Percentiles rank a stretch among this genome's conserved stretches.
These are phyloP conservation scores for Sapayoa aenigma DNA, from an alignment of 2,113 vertebrate genomes.

Conservation along the genomic window DNA sequence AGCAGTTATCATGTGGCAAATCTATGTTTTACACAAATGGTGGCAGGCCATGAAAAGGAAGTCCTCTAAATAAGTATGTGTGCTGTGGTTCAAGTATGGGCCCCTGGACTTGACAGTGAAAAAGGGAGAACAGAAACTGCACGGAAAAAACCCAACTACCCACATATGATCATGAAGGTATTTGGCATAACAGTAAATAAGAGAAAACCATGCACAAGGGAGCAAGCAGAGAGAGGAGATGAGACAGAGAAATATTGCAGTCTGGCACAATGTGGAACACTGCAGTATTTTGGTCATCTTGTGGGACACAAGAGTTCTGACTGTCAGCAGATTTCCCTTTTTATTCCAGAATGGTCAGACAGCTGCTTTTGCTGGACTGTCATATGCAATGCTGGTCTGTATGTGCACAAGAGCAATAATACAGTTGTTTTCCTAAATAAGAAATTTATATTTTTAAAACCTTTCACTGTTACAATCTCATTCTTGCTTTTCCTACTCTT, in stretches of 20 bases:
- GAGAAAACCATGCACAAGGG: slow-evolving; percentile 65
- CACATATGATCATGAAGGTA: slow-evolving; percentile 76
- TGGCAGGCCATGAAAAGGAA: background rate
- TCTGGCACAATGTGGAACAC: background rate
- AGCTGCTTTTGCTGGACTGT: background rate
- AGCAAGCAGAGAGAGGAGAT: slow-evolving; percentile 65
- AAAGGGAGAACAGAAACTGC: background rate
- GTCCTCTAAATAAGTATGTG: background rate
- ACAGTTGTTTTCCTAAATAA: background rate
- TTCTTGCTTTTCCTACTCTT: slow-evolving; percentile 23
- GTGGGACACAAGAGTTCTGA: background rate
- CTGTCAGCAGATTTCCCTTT: background rate
- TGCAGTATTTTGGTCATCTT: background rate
- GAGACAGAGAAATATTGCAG: background rate
- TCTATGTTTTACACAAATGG: background rate
- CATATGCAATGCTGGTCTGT: background rate
- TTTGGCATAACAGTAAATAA: slow-evolving; percentile 22
- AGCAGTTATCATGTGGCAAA: background rate
- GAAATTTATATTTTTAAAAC: background rate
- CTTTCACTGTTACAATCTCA: background rate
- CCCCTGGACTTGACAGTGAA: background rate
- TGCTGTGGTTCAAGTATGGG: background rate
- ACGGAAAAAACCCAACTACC: background rate
- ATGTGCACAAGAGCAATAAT: background rate
- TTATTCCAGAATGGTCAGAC: background rate